Conservation (phyloP, 1,140 invertebrate species). For the Penaeus japonicus region DNA sequence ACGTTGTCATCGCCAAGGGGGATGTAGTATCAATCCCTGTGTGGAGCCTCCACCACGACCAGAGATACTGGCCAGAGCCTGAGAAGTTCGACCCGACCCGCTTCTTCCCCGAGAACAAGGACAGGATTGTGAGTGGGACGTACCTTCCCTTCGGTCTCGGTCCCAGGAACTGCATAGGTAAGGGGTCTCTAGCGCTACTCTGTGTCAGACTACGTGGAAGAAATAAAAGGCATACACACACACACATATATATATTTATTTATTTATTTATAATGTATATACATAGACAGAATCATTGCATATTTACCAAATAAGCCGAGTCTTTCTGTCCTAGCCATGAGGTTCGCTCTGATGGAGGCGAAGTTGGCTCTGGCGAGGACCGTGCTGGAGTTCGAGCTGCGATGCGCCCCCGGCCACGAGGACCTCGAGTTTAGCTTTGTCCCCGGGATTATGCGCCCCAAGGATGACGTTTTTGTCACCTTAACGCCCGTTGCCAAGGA, state of each 20-base stretch:
- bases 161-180: conserved; percentile 65
- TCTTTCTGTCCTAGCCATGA: conserved; percentile 66
- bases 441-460: background rate
- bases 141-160: conserved; percentile 69
- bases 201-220: too few species aligned
- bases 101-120: conserved; percentile 30
- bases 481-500: background rate
- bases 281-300: too few species aligned
- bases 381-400: conserved; percentile 7
- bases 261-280: too few species aligned
- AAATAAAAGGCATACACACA: too few species aligned
- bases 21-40: conserved; percentile 61
- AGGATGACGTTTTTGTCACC: background rate
- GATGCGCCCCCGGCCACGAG: conserved; percentile 2
- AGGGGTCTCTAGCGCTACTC: background rate
- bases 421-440: background rate
- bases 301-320: background rate
- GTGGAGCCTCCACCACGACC: conserved; percentile 64
- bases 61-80: conserved; percentile 64
- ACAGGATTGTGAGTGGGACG: conserved; percentile 51
- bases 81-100: conserved; percentile 65
- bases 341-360: conserved; percentile 73
- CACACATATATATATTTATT: too few species aligned
- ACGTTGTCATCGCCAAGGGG: conserved; percentile 63
- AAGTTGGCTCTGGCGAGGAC: conserved; percentile 70